Conservation (phyloP, 1,140 invertebrate genomes). For the Penaeus indicus region DNA sequence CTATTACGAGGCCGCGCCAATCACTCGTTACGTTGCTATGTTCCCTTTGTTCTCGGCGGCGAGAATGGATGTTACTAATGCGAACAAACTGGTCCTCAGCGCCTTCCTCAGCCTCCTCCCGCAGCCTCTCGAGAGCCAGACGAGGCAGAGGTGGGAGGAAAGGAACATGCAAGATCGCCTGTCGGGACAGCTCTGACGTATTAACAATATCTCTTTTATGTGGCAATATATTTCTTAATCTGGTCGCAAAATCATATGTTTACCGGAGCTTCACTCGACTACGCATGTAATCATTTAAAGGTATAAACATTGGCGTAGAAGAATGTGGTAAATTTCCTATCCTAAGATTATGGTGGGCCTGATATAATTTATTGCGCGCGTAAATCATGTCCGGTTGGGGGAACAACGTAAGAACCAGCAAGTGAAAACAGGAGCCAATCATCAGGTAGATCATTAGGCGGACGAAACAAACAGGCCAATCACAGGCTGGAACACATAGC, state of each 20-base stretch:
- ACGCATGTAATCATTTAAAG: constrained; percentile 51
- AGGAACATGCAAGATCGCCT: too few species aligned
- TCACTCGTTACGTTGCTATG: too few species aligned
- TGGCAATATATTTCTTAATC: constrained; percentile 50
- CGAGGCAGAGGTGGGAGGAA: too few species aligned
- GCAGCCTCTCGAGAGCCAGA: too few species aligned
- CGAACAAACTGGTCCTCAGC: too few species aligned
- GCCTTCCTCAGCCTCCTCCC: too few species aligned
- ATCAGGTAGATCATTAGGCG: constrained; percentile 20
- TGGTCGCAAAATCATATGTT: constrained; percentile 37
- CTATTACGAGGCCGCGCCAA: too few species aligned
- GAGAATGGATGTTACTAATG: too few species aligned
- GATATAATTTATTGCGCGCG: constrained; percentile 34
- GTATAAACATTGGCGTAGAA: constrained; percentile 44
- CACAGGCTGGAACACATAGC: neutral
- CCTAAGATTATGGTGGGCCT: constrained; percentile 42
- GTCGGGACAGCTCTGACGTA: constrained; percentile 1
- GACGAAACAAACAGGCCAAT: constrained; percentile 45
- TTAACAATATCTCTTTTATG: constrained; percentile 44
- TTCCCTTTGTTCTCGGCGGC: too few species aligned
- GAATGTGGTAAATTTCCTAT: constrained; percentile 50
- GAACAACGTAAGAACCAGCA: neutral
- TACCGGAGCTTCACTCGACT: constrained; percentile 28
- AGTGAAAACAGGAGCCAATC: constrained; percentile 25
- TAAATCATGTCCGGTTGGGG: constrained; percentile 26